Evolutionary conservation across 2,113 vertebrate genomes (phyloP), one percentile per base, ranked within the genome.

Genomic region (Petromus typicus): DNA sequence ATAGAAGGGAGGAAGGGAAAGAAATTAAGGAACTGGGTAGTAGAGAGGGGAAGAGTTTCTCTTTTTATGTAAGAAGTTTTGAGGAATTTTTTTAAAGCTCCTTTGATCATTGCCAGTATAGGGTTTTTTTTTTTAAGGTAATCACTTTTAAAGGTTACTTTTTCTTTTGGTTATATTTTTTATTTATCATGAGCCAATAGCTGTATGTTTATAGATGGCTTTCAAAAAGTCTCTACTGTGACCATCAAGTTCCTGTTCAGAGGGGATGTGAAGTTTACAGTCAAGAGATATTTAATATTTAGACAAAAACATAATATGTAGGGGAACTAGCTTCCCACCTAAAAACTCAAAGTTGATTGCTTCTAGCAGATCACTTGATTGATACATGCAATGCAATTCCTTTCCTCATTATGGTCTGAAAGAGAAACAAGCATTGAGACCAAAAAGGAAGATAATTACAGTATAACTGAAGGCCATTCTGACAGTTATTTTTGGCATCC

Each of bases 61-160:
- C 25, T 83, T 91, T 89, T 90, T 66, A 54, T 86, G 82, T 93
- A 79, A 82, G 34, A 45, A 89, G 86, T 91, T 93, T 78, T 37
- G 18, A 27, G 45, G 30, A 34, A 63, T 90, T 75, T 86, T 83
- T 86, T 40, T 25, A 61, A 83, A 92, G 23, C 48, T 32, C 2
- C 11, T 86, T 87, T 86, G 76, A 66, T 56, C 54, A 93, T 92
- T 85, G 23, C 51, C 51, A 80, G 3, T 85, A 20, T 43, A n/a
- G 64, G n/a, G n/a, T n/a, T n/a, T 45, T 92, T 86, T 84, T 64
- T 51, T 14, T 7, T 48, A 82, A 80, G 51, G 23, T 18, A 27
- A n/a, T 48, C 18, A 61, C 34, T 64, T 83, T 76, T 63, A 81
- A 90, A 22, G 45, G 40, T n/a, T 5, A 9, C 34, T 13, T 34